These are phyloP conservation scores for honey bee (Apis mellifera) DNA, from an alignment of 1,140 invertebrate genomes.

Conservation along the genomic window Amel_HAv3.1 CM009933.2:6177501-6178000, in stretches of 20 bases:
- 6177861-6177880: not conserved
- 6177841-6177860: not conserved
- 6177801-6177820: slow-evolving; percentile 88
- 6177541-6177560: slow-evolving; percentile 88
- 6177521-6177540: slow-evolving; percentile 84
- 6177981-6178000: slow-evolving; percentile 91
- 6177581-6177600: slow-evolving; percentile 92
- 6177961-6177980: slow-evolving; percentile 89
- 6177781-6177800: slow-evolving; percentile 92
- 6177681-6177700: slow-evolving; percentile 89
- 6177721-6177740: slow-evolving; percentile 92
- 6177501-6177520: slow-evolving; percentile 90
- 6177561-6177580: slow-evolving; percentile 90
- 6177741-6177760: slow-evolving; percentile 89
- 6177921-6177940: slow-evolving; percentile 92
- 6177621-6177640: slow-evolving; percentile 90
- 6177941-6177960: slow-evolving; percentile 86
- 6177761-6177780: slow-evolving; percentile 92
- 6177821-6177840: too few species aligned
- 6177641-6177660: slow-evolving; percentile 89
- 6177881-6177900: slow-evolving; percentile 81
- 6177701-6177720: slow-evolving; percentile 88
- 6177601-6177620: slow-evolving; percentile 88
- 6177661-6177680: slow-evolving; percentile 88
- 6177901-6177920: slow-evolving; percentile 89